phyloP scores from a whole-genome alignment of 2,888 invertebrate genomes.

The Sinodicranocentrus sp. region DNA sequence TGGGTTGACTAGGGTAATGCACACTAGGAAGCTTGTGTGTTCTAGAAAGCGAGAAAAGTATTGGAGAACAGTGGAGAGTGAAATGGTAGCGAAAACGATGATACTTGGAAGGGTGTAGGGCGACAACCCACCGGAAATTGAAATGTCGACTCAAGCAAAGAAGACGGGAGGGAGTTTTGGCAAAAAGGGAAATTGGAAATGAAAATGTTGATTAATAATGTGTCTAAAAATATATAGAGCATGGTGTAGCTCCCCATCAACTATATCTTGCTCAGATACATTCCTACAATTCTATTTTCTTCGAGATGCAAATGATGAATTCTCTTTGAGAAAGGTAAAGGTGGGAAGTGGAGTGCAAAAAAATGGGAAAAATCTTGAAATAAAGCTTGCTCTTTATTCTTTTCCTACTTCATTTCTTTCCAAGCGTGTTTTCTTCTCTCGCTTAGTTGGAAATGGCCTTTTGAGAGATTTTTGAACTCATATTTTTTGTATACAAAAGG shows the following conservation, averaged over 20 bases:
- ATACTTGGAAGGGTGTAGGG: not conserved
- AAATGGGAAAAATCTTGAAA: too few species aligned
- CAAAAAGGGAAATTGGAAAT: slow-evolving; percentile 63
- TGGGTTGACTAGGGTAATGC: not conserved
- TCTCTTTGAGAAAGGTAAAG: not conserved
- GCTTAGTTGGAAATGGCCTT: too few species aligned
- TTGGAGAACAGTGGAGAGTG: not conserved
- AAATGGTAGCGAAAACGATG: not conserved
- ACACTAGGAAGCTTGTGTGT: not conserved
- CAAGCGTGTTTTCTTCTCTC: too few species aligned
- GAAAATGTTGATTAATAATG: slow-evolving; percentile 66
- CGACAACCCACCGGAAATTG: slow-evolving; percentile 62
- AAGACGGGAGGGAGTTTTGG: not conserved
- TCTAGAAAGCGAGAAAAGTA: too few species aligned
- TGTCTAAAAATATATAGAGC: too few species aligned
- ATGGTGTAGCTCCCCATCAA: slow-evolving; percentile 16
- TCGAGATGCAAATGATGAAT: slow-evolving; percentile 2
- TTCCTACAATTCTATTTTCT: too few species aligned
- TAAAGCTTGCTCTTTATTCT: too few species aligned
- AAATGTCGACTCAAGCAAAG: slow-evolving; percentile 51
- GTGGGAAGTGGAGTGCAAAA: not conserved
- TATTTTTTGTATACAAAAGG: too few species aligned
- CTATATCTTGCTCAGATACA: not conserved
- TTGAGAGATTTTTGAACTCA: too few species aligned
- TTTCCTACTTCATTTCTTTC: too few species aligned